Conservation (phyloP, 2,888 invertebrate species). For the Syritta pipiens region DNA sequence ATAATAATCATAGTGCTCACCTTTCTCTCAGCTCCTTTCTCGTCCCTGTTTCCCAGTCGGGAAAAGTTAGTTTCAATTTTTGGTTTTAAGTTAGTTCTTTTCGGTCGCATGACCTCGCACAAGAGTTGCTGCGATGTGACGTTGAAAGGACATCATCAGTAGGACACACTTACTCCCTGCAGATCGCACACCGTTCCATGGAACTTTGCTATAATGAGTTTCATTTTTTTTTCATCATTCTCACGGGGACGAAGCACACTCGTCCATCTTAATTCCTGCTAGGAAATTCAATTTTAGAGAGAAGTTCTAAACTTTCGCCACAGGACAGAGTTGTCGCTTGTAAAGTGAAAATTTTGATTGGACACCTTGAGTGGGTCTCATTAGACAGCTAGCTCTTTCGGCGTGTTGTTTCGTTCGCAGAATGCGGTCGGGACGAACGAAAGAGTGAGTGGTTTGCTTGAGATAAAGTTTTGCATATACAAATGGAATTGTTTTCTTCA, state of each 20-base stretch:
- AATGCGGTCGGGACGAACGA: too few relatives aligned
- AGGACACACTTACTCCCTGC: conserved; percentile 1
- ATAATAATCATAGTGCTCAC: conserved; percentile 29
- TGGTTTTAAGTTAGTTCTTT: background rate
- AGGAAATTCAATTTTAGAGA: conserved; percentile 49
- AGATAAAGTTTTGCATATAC: conserved; percentile 22
- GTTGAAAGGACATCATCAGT: conserved; percentile 32
- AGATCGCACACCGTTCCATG: background rate
- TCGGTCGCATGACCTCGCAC: background rate
- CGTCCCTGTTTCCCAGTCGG: too few relatives aligned
- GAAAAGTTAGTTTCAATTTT: conserved; percentile 22
- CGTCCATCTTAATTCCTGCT: conserved; percentile 6
- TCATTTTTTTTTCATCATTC: conserved; percentile 5
- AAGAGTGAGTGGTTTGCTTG: too few relatives aligned
- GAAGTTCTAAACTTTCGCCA: conserved; percentile 28
- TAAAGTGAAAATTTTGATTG: conserved; percentile 36
- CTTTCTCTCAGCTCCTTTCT: too few relatives aligned
- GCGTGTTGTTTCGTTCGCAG: conserved; percentile 20
- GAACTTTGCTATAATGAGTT: conserved; percentile 24
- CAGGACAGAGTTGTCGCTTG: background rate
- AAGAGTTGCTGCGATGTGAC: conserved; percentile 24
- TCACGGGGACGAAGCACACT: background rate
- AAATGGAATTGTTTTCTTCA: background rate
- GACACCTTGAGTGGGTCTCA: conserved; percentile 23
- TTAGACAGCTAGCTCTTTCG: conserved; percentile 21